These are phyloP conservation scores for Eriosoma lanigerum DNA, from an alignment of 1,140 invertebrate species.

Conservation along the genomic window DNA sequence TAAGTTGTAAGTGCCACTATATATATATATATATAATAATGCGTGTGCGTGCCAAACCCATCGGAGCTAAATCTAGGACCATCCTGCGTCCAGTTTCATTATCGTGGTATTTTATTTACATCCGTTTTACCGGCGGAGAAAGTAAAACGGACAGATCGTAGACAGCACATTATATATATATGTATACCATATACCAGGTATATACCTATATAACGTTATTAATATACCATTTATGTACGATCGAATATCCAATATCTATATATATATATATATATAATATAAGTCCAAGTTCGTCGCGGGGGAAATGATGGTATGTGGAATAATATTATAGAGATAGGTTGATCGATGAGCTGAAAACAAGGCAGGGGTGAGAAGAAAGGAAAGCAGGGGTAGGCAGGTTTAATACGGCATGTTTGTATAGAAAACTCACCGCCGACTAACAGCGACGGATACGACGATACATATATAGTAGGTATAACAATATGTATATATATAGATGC, in stretches of 20 bases:
- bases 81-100: slow-evolving; percentile 11
- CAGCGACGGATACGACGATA: not conserved
- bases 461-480: no score
- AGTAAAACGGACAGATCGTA: slow-evolving; percentile 39
- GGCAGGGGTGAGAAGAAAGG: no score
- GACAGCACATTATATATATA: not conserved
- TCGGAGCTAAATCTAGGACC: slow-evolving; percentile 25
- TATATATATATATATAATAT: no score
- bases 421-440: not conserved
- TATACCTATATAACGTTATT: no score
- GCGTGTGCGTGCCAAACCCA: slow-evolving; percentile 13
- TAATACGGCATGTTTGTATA: not conserved
- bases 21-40: not conserved
- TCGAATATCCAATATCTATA: slow-evolving; percentile 36
- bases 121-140: slow-evolving; percentile 43
- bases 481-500: no score
- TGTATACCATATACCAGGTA: no score
- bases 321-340: not conserved
- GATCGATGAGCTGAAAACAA: no score
- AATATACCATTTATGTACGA: not conserved
- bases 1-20: not conserved
- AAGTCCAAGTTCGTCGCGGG: not conserved
- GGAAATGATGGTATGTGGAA: not conserved
- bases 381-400: not conserved
- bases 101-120: slow-evolving; percentile 23